Conservation (phyloP, 2,888 invertebrate species). For the Dasysyrphus tricinctus region DNA sequence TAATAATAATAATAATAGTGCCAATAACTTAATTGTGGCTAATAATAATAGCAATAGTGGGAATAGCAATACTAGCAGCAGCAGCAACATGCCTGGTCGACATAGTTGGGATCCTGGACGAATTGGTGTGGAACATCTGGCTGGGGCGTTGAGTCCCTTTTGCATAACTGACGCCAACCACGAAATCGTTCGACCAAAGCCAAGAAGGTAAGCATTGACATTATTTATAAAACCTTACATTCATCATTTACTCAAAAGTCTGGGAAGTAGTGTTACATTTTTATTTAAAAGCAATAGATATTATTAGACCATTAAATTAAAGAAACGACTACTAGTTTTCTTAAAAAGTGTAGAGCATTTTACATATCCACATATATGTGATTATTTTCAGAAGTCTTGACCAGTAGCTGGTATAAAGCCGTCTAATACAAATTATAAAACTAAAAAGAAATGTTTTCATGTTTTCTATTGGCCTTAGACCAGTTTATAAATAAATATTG, state of each 20-base stretch:
- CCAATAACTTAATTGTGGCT: slow-evolving; percentile 65
- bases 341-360: too few species aligned
- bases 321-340: too few species aligned
- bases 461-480: too few species aligned
- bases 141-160: slow-evolving; percentile 86
- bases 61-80: slow-evolving; percentile 64
- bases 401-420: too few species aligned
- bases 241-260: neutral
- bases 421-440: too few species aligned
- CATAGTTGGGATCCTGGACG: slow-evolving; percentile 83
- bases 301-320: neutral
- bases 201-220: slow-evolving; percentile 87
- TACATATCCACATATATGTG: too few species aligned
- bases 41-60: slow-evolving; percentile 63
- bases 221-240: neutral
- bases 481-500: too few species aligned
- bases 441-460: too few species aligned
- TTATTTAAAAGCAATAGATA: neutral
- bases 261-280: neutral
- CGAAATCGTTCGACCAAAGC: slow-evolving; percentile 93
- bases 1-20: slow-evolving; percentile 51
- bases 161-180: slow-evolving; percentile 90
- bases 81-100: slow-evolving; percentile 80
- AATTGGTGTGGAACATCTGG: slow-evolving; percentile 85
- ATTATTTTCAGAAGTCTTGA: too few species aligned